Base-by-base conservation (phyloP, 2,113 vertebrate genomes). In the Origma solitaria region DNA sequence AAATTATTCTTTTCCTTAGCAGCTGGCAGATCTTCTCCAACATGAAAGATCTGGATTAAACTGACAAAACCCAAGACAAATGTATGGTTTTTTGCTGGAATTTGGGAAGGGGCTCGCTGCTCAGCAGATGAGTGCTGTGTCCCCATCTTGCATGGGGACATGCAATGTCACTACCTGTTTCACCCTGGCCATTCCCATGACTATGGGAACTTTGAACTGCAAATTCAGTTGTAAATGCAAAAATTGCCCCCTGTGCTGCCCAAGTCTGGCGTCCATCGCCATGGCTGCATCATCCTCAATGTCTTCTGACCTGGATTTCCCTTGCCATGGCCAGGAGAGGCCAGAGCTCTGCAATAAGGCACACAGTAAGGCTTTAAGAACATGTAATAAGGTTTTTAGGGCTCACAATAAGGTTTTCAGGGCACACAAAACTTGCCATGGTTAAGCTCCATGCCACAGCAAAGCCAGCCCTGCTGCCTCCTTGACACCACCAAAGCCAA, bases 1-100 rank as follows among this genome's bases (percentile, higher is more conserved):
- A 86, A 90, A 88, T 77, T 94, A 81, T 96, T 85, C 81, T 94
- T 91, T 65, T 92, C 68, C 77, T 87, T 91, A 90, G 70, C 56
- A 91, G 86, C 87, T 93, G 78, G 80, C 88, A 91, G 82, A 94
- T 92, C 92, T 69, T 76, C 91, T 95, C 88, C 62, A 62, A 13
- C 13, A 13, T 64, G 76, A 92, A 94, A 95, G 61, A 44, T 70
- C 64, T 89, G 80, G 69, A 84, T 96, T 90, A 73, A 91, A 69
- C 60, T 77, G 80, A 56, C 38, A 71, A 81, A 90, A 80, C n/a
- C 70, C 28, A 17, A 89, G 75, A 56, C 24, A 56, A 69, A 82
- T 28, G 18, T 33, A 50, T 18, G 0, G 27, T 82, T 96, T 94
- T 58, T 42, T 33, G 11, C 40, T 50, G 71, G 50, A 45, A 51